phyloP scores from a whole-genome alignment of 1,140 invertebrate species.

The Homalodisca vitripennis region DNA sequence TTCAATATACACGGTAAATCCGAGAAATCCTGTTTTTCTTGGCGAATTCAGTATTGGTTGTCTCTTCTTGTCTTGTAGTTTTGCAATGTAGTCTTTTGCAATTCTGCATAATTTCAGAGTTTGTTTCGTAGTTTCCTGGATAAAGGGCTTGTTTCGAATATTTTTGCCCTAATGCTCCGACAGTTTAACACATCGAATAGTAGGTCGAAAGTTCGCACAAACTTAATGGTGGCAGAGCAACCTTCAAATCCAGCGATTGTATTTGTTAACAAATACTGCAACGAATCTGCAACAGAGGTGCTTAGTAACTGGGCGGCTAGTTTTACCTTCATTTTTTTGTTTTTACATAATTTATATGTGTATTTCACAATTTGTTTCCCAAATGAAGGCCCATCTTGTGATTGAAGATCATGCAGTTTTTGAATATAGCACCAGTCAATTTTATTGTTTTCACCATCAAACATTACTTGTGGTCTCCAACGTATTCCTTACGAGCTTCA shows the following conservation, averaged over 20 bases:
- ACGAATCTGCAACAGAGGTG: slow-evolving; percentile 39
- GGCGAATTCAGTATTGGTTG: too few relatives aligned
- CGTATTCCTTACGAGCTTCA: slow-evolving; percentile 35
- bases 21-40: too few relatives aligned
- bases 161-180: slow-evolving; percentile 22
- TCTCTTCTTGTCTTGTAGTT: too few relatives aligned
- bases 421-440: slow-evolving; percentile 43
- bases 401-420: slow-evolving; percentile 40
- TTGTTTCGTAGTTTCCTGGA: slow-evolving; percentile 5
- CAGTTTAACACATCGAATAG: background rate
- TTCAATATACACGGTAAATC: too few relatives aligned
- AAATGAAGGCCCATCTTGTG: slow-evolving; percentile 40
- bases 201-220: background rate
- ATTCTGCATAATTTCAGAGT: too few relatives aligned
- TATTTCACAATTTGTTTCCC: slow-evolving; percentile 42
- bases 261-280: slow-evolving; percentile 37
- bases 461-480: slow-evolving; percentile 29
- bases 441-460: slow-evolving; percentile 33
- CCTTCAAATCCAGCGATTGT: slow-evolving; percentile 4
- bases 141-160: slow-evolving; percentile 22
- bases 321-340: slow-evolving; percentile 46
- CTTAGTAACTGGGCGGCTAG: slow-evolving; percentile 45
- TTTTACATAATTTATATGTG: slow-evolving; percentile 42
- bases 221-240: slow-evolving; percentile 19
- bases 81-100: too few relatives aligned